Percentiles rank a stretch among this genome's conserved stretches.
Evolutionary conservation across 92 coral and sea anemone species (phyloP).

Genomic region (Paragorgia papillata): DNA sequence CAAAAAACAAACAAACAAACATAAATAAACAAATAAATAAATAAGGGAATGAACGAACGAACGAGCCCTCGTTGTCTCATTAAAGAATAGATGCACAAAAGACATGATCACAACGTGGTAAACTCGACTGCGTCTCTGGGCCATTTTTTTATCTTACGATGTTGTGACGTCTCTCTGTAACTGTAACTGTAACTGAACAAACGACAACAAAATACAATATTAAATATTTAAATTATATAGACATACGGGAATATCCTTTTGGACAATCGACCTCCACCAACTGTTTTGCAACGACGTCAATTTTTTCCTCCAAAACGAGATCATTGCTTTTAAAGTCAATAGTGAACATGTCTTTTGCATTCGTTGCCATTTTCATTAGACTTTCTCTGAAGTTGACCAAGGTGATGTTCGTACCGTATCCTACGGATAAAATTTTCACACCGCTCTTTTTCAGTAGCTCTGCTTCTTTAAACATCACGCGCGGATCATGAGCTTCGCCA

Average conservation of each 20-base stretch:
- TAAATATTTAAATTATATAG: no score
- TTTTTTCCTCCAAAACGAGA: constrained; percentile 22
- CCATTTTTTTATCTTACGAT: no score
- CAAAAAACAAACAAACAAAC: no score
- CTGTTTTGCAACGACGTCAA: constrained; percentile 29
- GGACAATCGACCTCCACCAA: constrained; percentile 42
- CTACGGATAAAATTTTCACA: constrained; percentile 26
- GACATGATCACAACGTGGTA: no score
- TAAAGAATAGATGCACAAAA: no score
- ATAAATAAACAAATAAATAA: no score
- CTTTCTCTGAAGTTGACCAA: neutral
- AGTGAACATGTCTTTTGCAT: constrained; percentile 14
- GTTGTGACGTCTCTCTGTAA: no score
- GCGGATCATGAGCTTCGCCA: constrained; percentile 22
- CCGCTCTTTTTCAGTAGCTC: constrained; percentile 17
- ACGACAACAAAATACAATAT: no score
- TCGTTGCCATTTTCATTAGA: constrained; percentile 27
- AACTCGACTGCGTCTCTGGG: no score
- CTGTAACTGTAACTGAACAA: no score
- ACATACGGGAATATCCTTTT: constrained; percentile 1
- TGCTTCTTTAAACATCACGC: constrained; percentile 23
- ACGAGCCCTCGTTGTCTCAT: no score
- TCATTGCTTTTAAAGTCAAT: constrained; percentile 28
- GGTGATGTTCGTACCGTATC: constrained; percentile 9
- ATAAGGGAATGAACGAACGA: no score